Evolutionary conservation across 2,113 vertebrate genomes (phyloP).

Genomic region (Gymnobelideus leadbeateri): DNA sequence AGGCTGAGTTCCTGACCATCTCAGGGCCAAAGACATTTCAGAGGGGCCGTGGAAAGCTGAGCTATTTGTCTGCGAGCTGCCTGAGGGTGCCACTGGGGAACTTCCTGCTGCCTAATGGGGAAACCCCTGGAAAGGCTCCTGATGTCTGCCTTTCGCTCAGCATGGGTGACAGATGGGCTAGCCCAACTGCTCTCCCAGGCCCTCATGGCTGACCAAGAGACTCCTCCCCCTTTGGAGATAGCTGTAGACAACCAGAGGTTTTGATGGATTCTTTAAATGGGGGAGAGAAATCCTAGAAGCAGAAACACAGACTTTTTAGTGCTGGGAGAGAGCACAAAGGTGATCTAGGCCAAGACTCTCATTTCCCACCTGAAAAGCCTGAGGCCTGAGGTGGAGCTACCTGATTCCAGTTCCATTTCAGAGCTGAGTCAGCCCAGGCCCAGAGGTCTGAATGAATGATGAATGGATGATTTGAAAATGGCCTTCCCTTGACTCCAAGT

Average conservation of each 20-base stretch:
- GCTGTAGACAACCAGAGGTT: background rate
- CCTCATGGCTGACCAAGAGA: background rate
- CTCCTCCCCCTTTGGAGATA: background rate
- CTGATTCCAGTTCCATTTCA: background rate
- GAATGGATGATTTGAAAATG: background rate
- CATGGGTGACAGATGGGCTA: background rate
- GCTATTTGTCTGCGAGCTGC: background rate
- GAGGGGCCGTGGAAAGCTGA: background rate
- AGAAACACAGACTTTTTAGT: background rate
- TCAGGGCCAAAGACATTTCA: background rate
- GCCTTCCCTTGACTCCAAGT: background rate
- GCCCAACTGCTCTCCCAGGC: background rate
- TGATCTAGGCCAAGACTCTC: too few species aligned
- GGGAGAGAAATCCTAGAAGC: slow-evolving; percentile 9
- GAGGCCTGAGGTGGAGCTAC: too few species aligned
- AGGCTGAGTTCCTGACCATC: background rate
- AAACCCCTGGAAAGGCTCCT: slow-evolving; percentile 12
- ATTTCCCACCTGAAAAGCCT: too few species aligned
- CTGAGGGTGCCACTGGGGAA: background rate
- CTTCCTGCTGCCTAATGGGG: slow-evolving; percentile 16
- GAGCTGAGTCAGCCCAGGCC: background rate
- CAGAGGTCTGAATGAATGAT: background rate
- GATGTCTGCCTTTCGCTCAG: background rate
- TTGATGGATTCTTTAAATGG: slow-evolving; percentile 13
- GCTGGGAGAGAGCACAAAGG: background rate